phyloP scores from a whole-genome alignment of 2,888 invertebrate genomes.

The Ornithoptera alexandrae region DNA sequence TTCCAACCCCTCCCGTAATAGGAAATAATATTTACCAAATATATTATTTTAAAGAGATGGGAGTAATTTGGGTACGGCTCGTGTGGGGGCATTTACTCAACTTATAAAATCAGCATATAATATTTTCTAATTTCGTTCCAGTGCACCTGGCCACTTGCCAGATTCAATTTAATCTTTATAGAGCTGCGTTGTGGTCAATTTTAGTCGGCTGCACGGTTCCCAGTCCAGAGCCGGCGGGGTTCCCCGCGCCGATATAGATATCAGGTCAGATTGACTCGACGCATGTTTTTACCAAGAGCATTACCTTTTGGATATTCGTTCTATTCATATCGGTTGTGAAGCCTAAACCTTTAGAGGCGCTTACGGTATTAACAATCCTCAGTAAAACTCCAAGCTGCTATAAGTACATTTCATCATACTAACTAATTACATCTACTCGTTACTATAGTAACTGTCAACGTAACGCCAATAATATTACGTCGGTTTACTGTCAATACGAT shows the following conservation, averaged over 20 bases:
- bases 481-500: too few relatives aligned
- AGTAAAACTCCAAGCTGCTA: too few relatives aligned
- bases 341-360: background rate
- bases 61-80: slow-evolving; percentile 13
- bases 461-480: too few relatives aligned
- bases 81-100: slow-evolving; percentile 14
- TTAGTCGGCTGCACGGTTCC: slow-evolving; percentile 47
- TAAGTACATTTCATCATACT: too few relatives aligned
- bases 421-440: too few relatives aligned
- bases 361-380: background rate
- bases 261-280: slow-evolving; percentile 39
- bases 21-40: background rate
- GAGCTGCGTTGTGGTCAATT: slow-evolving; percentile 65
- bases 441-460: too few relatives aligned
- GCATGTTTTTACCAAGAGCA: slow-evolving; percentile 1
- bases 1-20: too few relatives aligned
- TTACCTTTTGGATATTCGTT: background rate
- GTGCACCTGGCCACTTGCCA: slow-evolving; percentile 62
- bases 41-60: slow-evolving; percentile 18
- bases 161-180: slow-evolving; percentile 73
- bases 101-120: slow-evolving; percentile 67
- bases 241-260: slow-evolving; percentile 52
- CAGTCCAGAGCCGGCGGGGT: slow-evolving; percentile 45
- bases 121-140: slow-evolving; percentile 66
- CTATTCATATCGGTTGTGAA: background rate